phyloP scores from a whole-genome alignment of 1,140 invertebrate species.

The Drosophila truncata region DNA sequence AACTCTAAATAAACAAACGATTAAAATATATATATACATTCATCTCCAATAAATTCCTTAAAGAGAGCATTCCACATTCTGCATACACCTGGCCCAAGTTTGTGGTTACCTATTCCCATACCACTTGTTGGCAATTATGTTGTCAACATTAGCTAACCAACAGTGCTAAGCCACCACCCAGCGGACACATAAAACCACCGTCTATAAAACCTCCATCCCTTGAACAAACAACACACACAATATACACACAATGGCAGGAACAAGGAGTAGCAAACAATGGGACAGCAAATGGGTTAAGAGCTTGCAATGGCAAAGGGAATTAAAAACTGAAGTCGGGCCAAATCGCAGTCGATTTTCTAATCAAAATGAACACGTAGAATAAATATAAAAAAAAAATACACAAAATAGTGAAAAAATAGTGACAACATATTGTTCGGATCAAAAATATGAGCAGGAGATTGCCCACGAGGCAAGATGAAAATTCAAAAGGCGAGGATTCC shows the following conservation, averaged over 20 bases:
- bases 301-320: constrained; percentile 1
- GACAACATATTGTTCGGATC: not conserved
- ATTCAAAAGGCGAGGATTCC: constrained; percentile 1
- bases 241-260: constrained; percentile 40
- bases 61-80: not conserved
- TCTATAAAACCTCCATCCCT: constrained; percentile 8
- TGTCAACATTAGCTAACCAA: constrained; percentile 58
- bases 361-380: constrained; percentile 47
- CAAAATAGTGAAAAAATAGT: not conserved
- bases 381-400: not conserved
- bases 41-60: not conserved
- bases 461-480: not conserved
- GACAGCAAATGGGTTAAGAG: constrained; percentile 61
- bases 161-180: constrained; percentile 45
- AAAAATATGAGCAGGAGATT: constrained; percentile 12
- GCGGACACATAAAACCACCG: constrained; percentile 58
- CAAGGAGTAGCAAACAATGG: constrained; percentile 18
- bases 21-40: too few relatives aligned
- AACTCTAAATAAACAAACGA: not conserved
- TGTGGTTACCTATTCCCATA: not conserved
- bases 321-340: constrained; percentile 5
- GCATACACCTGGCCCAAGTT: not conserved
- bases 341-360: constrained; percentile 60
- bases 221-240: constrained; percentile 20
- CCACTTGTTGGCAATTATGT: constrained; percentile 54